Evolutionary conservation across 2,888 invertebrate species (phyloP), one percentile per base, ranked within the genome.

Genomic region (Agriotes lineatus): DNA sequence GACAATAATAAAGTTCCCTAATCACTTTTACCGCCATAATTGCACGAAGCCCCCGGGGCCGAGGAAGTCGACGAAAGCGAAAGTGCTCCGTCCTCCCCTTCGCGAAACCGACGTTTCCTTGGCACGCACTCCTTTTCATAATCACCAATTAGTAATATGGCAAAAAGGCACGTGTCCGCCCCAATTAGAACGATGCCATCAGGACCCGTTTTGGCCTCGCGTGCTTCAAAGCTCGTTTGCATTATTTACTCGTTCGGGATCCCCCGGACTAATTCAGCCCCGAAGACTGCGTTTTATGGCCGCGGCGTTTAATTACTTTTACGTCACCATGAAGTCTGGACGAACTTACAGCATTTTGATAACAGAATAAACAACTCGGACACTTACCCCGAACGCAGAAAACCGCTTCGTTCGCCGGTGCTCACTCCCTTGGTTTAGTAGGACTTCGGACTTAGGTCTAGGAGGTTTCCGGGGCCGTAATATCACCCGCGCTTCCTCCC

Each of bases 381-480:
- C 54, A 88, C 93, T 90, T 85, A 97, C 97, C 89, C 96, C 96
- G 89, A 97, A 97, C 85, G 97, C 97, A 84, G 96, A 96, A 87
- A 95, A 96, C 85, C 97, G 90, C 88, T 97, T 97, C 82, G 93
- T 93, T 84, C 94, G 89, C 85, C 95, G 91, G 85, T 90, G 90
- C 81, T 88, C 87, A 74, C 84, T 83, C 56, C 85, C 85, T 82
- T 91, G 90, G 83, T 94, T 93, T 78, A 96, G 91, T 86, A 95
- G 95, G 74, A 96, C 96, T 87, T 97, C 97, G 16, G 97, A 97
- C 85, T 97, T 96, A 80, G 97, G 97, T 88, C 97, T 89, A 75
- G 96, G 96, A 76, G 96, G 95, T 86, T 95, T 94, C 85, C 94
- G 93, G 80, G 95, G 94, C 88, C 96, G 89, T 86, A 95, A 88